Base-by-base conservation (phyloP, 2,888 invertebrate species). In the Cephalotes varians region DNA sequence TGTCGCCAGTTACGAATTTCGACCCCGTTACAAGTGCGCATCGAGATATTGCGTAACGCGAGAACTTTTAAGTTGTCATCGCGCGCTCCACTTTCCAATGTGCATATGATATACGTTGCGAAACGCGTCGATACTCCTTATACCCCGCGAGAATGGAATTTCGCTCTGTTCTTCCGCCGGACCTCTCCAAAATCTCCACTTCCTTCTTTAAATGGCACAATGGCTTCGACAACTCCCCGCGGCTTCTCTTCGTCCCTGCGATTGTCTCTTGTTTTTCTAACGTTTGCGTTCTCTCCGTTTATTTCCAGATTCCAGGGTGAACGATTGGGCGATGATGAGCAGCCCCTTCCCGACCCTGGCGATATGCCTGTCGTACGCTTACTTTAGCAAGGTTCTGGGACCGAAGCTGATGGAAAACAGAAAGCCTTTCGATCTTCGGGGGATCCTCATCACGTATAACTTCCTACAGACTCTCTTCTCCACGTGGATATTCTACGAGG, bases 401-500 rank as follows among this genome's bases (percentile, higher is more conserved):
- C 99, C 99, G 72, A 96, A 96, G 91, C 94, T 98, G 81, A 99
- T 99, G 99, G 97, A 97, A 91, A 97, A 98, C 94, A 96, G 98
- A 87, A 98, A 98, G 95, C 98, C 99, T 60, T 97, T 98, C 95
- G 96, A 98, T 93, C 96, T 99, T 86, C 96, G 98, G 91, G 96
- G 96, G 91, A 94, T 97, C 82, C 96, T 99, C 93, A 96, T 99
- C 90, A 95, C 97, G 88, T 99, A 99, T 95, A 99, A 99, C 95
- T 96, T 98, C 88, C 96, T 97, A 93, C 99, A 99, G 96, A 98
- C 98, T 44, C 92, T 98, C 90, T 97, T 99, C 95, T 98, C 98
- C 93, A 96, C 97, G 85, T 98, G 98, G 97, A 97, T 98, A 94
- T 98, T 98, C 95, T 97, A 98, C 94, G 98, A 98, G 97, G 98